A percentile compares a stretch with the other conserved stretches of the same genome.
phyloP scores from a whole-genome alignment of 2,113 vertebrate genomes.

The Campylomormyrus tamandua region DNA sequence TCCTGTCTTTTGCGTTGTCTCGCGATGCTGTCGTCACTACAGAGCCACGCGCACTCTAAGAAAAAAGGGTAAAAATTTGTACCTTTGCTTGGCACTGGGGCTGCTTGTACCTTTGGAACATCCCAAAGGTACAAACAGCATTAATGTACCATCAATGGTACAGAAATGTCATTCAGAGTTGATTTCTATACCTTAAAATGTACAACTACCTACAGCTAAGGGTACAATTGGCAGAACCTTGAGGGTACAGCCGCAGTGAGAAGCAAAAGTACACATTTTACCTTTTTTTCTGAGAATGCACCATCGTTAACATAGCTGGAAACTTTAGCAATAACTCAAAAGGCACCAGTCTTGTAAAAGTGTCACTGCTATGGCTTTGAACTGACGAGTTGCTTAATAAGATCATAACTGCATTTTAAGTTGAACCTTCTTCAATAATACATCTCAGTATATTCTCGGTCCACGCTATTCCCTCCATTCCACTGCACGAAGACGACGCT shows the following conservation, averaged over 20 bases:
- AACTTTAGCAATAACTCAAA: not conserved
- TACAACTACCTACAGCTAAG: no score
- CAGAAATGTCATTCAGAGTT: no score
- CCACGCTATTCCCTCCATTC: slow-evolving; percentile 17
- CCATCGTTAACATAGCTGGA: not conserved
- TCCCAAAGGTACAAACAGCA: no score
- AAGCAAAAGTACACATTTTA: no score
- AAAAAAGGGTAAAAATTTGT: not conserved
- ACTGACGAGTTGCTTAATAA: not conserved
- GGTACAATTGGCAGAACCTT: no score
- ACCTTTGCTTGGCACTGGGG: not conserved
- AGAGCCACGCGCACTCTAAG: no score
- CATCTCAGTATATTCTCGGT: not conserved
- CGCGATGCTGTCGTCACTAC: not conserved
- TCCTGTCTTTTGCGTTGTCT: not conserved
- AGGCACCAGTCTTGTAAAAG: not conserved
- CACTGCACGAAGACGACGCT: slow-evolving; percentile 25
- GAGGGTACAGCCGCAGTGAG: no score
- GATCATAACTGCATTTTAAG: not conserved
- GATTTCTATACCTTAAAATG: no score
- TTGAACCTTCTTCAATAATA: slow-evolving; percentile 36
- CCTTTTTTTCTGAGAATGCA: no score
- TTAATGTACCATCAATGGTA: no score
- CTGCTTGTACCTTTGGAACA: no score
- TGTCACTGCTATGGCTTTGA: not conserved